Evolutionary conservation across 2,113 vertebrate genomes (phyloP), one percentile per base, ranked within the genome.

Genomic region (Sceloporus undulatus): DNA sequence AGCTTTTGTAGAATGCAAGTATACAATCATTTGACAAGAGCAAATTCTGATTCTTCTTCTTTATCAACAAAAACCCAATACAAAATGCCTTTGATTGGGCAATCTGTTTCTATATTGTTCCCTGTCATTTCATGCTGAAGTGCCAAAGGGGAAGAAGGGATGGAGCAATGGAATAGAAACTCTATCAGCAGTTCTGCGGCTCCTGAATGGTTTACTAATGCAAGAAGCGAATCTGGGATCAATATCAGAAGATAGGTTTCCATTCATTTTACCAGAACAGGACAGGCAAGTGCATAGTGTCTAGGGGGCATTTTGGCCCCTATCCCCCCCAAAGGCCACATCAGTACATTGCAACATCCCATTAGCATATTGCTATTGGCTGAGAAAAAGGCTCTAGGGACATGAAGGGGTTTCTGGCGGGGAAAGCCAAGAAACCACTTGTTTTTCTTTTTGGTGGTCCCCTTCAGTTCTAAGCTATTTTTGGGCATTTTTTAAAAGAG

Each of bases 41-140:
- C 18, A 83, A 73, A 29, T 78, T 42, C 56, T 65, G 27, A 56
- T 9, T 86, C 54, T 87, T 19, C 40, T 85, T 76, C 19, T 68
- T 23, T 66, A n/a, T 48, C 87, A 68, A 0, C 68, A 71, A 84
- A 9, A 82, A 83, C 87, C 75, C 76, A 74, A 77, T 78, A 79
- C 34, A 85, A 5, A 62, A 68, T 79, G 52, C 10, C 71, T 16
- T 79, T n/a, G 25, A 71, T 78, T 73, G 54, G 68, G 73, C 40
- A 38, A 54, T 75, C 62, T 19, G 29, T 79, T 25, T 48, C 73
- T 68, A 9, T 48, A 56, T 87, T 74, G 27, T 85, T 81, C 79
- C 16, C 16, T 40, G 71, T 14, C 75, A 27, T 74, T 88, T 76
- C n/a, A 85, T 65, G 85, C 79, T 83, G 68, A 79, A 85, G n/a